phyloP scores from a whole-genome alignment of 2,888 invertebrate genomes.

The Ctena decussata region DNA sequence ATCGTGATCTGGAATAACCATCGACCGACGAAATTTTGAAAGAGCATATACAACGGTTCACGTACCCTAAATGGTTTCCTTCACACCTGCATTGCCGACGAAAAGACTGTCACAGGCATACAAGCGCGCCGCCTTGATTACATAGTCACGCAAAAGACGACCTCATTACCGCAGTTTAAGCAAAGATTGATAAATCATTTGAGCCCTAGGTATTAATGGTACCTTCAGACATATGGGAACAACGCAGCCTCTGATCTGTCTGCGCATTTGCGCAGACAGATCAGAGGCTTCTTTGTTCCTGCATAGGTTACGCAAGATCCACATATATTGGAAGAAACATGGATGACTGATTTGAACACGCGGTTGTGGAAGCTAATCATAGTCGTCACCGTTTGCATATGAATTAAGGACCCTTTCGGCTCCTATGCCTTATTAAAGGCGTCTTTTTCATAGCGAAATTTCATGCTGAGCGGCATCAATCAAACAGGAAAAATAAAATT shows the following conservation, averaged over 20 bases:
- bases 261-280: neutral
- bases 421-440: neutral
- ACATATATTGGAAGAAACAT: no score
- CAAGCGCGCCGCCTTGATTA: no score
- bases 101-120: no score
- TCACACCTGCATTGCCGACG: no score
- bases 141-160: neutral
- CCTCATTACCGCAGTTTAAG: constrained; percentile 13
- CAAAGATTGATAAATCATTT: constrained; percentile 3
- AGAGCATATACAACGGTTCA: no score
- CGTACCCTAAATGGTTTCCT: no score
- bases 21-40: no score
- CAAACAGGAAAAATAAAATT: constrained; percentile 5
- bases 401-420: neutral
- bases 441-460: neutral
- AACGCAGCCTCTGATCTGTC: neutral
- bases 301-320: no score
- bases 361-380: no score
- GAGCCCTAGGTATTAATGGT: neutral
- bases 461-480: constrained; percentile 3
- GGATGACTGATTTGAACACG: no score
- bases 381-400: no score
- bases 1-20: no score
- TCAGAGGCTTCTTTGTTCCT: neutral
- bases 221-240: neutral